These are phyloP conservation scores for Dromococcyx pavoninus DNA, from an alignment of 2,797 vertebrate genomes.

Conservation along the genomic window DNA sequence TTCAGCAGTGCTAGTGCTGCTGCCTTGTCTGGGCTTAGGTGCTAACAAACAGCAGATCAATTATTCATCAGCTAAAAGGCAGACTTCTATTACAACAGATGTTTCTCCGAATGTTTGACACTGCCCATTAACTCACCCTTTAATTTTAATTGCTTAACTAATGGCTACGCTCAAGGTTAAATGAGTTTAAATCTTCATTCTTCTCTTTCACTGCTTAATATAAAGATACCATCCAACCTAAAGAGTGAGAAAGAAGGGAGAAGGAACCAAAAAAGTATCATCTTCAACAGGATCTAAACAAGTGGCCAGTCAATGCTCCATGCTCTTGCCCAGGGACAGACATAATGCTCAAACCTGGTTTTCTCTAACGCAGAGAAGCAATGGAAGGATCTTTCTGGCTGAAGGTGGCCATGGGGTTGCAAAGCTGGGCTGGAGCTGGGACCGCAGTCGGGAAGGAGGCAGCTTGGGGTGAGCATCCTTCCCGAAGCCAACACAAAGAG, in stretches of 20 bases:
- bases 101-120: slow-evolving; percentile 73
- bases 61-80: slow-evolving; percentile 73
- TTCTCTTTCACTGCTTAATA: neutral
- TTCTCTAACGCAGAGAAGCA: neutral
- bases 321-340: rapidly evolving
- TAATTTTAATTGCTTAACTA: slow-evolving; percentile 76
- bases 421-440: neutral
- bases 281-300: neutral
- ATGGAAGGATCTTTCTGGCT: neutral
- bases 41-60: slow-evolving; percentile 51
- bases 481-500: neutral
- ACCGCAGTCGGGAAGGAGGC: neutral
- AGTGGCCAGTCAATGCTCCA: neutral
- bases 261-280: neutral
- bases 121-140: slow-evolving; percentile 75
- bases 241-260: neutral
- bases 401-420: rapidly evolving
- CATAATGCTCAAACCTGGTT: neutral
- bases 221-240: neutral
- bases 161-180: slow-evolving; percentile 72
- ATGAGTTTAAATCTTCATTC: slow-evolving; percentile 63
- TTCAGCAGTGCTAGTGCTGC: neutral
- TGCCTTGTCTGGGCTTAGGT: neutral
- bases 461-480: rapidly evolving
- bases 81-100: slow-evolving; percentile 71